Conservation (phyloP, 2,113 vertebrate genomes). For the Sorex araneus region DNA sequence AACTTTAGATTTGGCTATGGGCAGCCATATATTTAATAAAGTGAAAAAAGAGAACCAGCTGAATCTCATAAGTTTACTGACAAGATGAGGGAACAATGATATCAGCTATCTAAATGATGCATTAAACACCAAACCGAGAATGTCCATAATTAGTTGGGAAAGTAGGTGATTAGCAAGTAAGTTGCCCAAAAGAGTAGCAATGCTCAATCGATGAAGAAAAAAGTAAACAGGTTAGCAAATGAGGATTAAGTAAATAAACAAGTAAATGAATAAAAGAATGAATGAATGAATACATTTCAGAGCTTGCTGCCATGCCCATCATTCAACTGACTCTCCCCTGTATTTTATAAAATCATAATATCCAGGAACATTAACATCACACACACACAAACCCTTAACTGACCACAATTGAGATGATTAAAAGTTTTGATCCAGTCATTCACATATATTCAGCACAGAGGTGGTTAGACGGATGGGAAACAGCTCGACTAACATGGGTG, state of each 20-base stretch:
- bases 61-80: not conserved
- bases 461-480: not conserved
- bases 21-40: slow-evolving; percentile 11
- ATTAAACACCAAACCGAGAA: not conserved
- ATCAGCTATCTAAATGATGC: not conserved
- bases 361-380: not conserved
- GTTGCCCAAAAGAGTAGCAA: not conserved
- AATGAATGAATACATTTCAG: not conserved
- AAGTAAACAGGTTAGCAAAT: not conserved
- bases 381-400: accelerated
- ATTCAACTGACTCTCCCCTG: not conserved
- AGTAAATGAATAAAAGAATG: not conserved
- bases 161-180: not conserved
- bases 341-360: not conserved
- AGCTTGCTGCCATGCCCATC: not conserved
- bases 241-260: not conserved
- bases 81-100: not conserved
- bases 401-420: accelerated
- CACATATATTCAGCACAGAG: not conserved
- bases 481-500: no score
- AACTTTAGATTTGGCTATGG: not conserved
- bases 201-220: not conserved
- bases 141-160: not conserved
- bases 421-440: not conserved
- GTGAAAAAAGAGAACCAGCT: slow-evolving; percentile 21